Evolutionary conservation across 2,888 invertebrate species (phyloP).

Genomic region (Morinoia aosen): DNA sequence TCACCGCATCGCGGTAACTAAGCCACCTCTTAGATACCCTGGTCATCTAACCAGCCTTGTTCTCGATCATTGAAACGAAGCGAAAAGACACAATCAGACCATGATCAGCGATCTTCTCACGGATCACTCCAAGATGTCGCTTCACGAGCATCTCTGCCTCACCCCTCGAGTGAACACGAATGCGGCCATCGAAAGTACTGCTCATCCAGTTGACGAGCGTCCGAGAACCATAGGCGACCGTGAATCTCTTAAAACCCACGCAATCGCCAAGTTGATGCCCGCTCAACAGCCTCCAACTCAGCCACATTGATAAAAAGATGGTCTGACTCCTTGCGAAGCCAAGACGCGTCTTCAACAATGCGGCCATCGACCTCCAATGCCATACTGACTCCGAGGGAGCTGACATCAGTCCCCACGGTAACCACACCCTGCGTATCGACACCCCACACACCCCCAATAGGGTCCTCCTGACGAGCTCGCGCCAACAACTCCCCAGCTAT

Average conservation of each 20-base stretch:
- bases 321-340: conserved; percentile 51
- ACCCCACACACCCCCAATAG: not conserved
- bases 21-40: conserved; percentile 54
- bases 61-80: conserved; percentile 32
- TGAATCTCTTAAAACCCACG: not conserved
- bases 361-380: not conserved
- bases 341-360: not conserved
- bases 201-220: conserved; percentile 35
- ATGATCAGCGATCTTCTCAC: too few relatives aligned
- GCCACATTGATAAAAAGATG: conserved; percentile 56
- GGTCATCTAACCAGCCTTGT: not conserved
- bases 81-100: too few relatives aligned
- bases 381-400: conserved; percentile 26
- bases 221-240: conserved; percentile 38
- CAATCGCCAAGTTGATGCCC: conserved; percentile 51
- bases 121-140: not conserved
- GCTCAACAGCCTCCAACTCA: conserved; percentile 54
- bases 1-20: not conserved
- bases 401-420: not conserved
- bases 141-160: conserved; percentile 41
- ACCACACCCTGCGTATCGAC: conserved; percentile 33
- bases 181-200: not conserved
- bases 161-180: not conserved
- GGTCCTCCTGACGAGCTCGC: not conserved
- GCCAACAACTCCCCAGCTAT: too few relatives aligned